Percentiles rank a stretch among this genome's conserved stretches.
These are phyloP conservation scores for Telenomus remus DNA, from an alignment of 1,140 invertebrate genomes.

Conservation along the genomic window DNA sequence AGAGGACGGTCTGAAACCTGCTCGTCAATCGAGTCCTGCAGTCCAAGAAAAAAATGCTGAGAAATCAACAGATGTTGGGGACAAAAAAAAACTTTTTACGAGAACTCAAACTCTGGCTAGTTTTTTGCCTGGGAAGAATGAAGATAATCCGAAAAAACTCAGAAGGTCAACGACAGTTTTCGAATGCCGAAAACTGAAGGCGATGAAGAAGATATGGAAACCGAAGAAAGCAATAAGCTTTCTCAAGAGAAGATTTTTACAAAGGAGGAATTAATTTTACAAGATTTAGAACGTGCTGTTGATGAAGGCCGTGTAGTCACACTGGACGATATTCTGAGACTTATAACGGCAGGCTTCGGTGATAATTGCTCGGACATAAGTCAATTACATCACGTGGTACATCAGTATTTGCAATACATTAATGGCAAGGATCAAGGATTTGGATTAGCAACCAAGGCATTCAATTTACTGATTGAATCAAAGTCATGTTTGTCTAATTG, in stretches of 20 bases:
- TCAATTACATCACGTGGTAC: constrained; percentile 52
- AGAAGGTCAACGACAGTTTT: constrained; percentile 19
- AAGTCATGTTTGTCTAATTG: constrained; percentile 61
- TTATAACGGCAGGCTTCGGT: constrained; percentile 38
- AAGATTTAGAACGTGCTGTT: constrained; percentile 11
- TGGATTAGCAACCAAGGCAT: constrained; percentile 55
- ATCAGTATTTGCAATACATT: constrained; percentile 56
- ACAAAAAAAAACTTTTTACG: constrained; percentile 18
- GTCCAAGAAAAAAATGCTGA: background rate
- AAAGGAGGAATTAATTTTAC: constrained; percentile 4
- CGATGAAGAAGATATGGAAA: background rate
- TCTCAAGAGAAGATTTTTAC: background rate
- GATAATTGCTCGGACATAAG: constrained; percentile 18
- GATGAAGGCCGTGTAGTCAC: constrained; percentile 45
- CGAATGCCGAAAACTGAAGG: constrained; percentile 23
- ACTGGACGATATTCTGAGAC: constrained; percentile 46
- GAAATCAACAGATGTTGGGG: background rate
- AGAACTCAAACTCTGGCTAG: constrained; percentile 42
- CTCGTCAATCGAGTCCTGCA: constrained; percentile 8
- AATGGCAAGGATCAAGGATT: constrained; percentile 33
- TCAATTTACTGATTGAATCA: constrained; percentile 65
- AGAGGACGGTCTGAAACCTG: constrained; percentile 1
- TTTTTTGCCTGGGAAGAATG: constrained; percentile 4
- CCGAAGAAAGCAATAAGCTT: background rate
- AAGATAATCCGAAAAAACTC: constrained; percentile 4